These are phyloP conservation scores for Laterallus jamaicensis DNA, from an alignment of 2,113 vertebrate species.

Conservation along the genomic window DNA sequence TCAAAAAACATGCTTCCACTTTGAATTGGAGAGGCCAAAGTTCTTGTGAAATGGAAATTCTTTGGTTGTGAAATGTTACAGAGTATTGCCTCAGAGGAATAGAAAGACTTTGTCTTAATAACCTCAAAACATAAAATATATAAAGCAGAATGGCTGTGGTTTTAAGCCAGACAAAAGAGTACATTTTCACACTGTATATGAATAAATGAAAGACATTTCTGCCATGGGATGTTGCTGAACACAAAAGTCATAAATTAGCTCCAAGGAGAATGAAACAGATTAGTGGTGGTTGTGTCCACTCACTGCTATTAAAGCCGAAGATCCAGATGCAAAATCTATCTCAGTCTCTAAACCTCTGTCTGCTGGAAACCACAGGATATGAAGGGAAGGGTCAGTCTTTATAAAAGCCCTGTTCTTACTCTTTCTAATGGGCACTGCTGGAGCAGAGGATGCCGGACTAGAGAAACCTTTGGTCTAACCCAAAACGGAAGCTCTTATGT, in stretches of 20 bases:
- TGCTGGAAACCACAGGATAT: background rate
- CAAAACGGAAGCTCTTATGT: background rate
- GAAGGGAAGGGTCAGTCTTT: background rate
- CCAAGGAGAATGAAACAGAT: background rate
- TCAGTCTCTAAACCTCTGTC: background rate
- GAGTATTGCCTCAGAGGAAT: background rate
- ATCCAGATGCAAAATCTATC: constrained; percentile 19
- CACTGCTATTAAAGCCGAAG: background rate
- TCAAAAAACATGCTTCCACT: constrained; percentile 6
- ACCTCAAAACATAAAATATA: constrained; percentile 34
- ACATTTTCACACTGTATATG: background rate
- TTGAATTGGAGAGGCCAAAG: constrained; percentile 32
- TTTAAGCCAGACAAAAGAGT: constrained; percentile 15
- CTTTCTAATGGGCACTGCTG: background rate
- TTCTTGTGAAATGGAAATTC: constrained; percentile 31
- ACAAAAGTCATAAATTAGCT: constrained; percentile 20
- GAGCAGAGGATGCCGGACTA: background rate
- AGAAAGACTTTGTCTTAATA: constrained; percentile 30
- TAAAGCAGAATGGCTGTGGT: constrained; percentile 1
- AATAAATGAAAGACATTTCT: constrained; percentile 26
- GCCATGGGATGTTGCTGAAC: background rate
- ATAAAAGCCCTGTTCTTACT: background rate
- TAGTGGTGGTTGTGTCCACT: constrained; percentile 5
- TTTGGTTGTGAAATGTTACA: constrained; percentile 30
- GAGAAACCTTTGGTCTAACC: background rate